Conservation (phyloP, 2,888 invertebrate genomes). For the Pandemis heparana region DNA sequence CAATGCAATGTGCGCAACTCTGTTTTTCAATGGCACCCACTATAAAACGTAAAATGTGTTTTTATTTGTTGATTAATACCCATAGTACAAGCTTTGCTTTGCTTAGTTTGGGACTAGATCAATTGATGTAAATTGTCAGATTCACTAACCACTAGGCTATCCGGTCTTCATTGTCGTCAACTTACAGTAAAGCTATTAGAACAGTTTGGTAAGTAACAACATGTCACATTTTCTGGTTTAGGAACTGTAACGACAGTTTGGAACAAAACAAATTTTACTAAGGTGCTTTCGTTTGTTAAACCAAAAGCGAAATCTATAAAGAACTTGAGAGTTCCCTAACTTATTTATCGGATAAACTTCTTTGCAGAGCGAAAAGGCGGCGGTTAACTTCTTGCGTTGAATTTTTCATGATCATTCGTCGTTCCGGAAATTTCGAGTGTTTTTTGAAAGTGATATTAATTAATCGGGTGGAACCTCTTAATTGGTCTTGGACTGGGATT, state of each 20-base stretch:
- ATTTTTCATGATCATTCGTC: constrained; percentile 35
- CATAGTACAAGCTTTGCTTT: no score
- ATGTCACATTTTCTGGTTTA: neutral
- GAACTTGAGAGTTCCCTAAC: constrained; percentile 24
- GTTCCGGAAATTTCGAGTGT: constrained; percentile 34
- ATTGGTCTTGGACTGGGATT: constrained; percentile 18
- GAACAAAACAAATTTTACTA: constrained; percentile 2
- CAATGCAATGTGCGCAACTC: no score
- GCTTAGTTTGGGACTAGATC: no score
- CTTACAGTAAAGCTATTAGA: no score
- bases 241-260: neutral
- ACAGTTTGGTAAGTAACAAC: neutral
- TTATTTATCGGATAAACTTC: constrained; percentile 41
- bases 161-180: no score
- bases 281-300: neutral
- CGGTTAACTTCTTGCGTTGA: constrained; percentile 37
- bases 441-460: constrained; percentile 17
- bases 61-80: no score
- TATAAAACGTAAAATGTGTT: no score
- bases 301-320: constrained; percentile 27
- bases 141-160: neutral
- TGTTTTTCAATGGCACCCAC: no score
- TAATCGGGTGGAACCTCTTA: constrained; percentile 32
- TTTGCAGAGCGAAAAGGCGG: constrained; percentile 32
- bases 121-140: no score